Conservation (phyloP, 2,113 vertebrate genomes). For the Lycocorax pyrrhopterus region DNA sequence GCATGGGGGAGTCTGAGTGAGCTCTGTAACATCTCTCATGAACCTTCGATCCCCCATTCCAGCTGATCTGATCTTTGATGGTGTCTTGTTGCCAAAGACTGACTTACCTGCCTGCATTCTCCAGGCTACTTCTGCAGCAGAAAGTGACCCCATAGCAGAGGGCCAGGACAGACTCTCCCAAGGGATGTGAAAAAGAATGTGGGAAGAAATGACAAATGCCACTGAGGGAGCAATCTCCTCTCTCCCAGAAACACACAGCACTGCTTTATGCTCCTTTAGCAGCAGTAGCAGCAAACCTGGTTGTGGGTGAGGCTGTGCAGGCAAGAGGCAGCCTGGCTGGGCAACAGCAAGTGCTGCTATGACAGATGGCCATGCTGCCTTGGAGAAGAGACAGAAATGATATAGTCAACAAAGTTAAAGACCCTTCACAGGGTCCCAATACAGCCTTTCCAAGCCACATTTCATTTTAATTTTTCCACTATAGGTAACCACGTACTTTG, state of each 20-base stretch:
- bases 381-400: not conserved
- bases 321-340: not conserved
- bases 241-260: not conserved
- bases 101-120: not conserved
- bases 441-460: not conserved
- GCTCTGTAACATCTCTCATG: not conserved
- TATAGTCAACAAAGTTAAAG: not conserved
- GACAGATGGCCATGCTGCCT: not conserved
- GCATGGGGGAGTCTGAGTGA: not conserved
- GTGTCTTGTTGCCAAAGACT: not conserved
- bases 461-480: not conserved
- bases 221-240: not conserved
- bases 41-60: not conserved
- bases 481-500: accelerated
- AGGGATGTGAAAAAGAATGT: accelerated
- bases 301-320: not conserved
- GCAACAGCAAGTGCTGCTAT: not conserved
- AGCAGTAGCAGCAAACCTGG: not conserved
- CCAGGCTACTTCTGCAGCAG: not conserved
- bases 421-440: not conserved
- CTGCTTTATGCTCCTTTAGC: not conserved
- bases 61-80: not conserved
- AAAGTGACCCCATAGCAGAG: not conserved
- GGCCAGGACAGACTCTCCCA: not conserved
- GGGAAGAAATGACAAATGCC: not conserved